phyloP scores from a whole-genome alignment of 2,888 invertebrate species.

The Griposia aprilina region DNA sequence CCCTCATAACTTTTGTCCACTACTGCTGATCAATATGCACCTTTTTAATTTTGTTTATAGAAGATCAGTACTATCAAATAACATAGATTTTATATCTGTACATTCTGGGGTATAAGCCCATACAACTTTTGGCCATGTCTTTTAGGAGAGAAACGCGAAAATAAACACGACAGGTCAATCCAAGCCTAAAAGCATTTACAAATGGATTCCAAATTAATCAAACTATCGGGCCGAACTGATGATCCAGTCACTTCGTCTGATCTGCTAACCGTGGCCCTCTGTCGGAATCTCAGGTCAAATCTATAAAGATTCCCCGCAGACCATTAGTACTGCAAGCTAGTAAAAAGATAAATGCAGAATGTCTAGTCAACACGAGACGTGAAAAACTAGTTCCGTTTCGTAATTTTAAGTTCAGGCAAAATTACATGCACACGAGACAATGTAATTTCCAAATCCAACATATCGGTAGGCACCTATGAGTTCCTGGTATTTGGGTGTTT shows the following conservation, averaged over 20 bases:
- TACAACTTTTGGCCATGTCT: too few relatives aligned
- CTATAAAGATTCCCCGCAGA: constrained; percentile 60
- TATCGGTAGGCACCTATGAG: background rate
- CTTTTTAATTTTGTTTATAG: too few relatives aligned
- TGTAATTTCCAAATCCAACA: background rate
- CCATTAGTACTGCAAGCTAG: constrained; percentile 44
- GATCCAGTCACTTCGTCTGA: constrained; percentile 23
- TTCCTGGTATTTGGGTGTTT: background rate
- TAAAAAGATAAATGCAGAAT: background rate
- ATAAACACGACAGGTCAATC: constrained; percentile 1
- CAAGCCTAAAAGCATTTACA: background rate
- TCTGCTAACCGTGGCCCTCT: constrained; percentile 20
- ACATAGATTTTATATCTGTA: too few relatives aligned
- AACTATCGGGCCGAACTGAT: constrained; percentile 9
- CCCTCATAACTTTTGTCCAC: too few relatives aligned
- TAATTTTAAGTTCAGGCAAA: background rate
- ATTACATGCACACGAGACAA: background rate
- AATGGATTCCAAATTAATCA: constrained; percentile 3
- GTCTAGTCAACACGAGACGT: background rate
- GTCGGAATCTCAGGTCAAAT: constrained; percentile 58
- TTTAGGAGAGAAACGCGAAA: background rate
- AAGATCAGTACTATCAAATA: too few relatives aligned
- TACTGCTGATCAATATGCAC: too few relatives aligned
- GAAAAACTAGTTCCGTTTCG: background rate
- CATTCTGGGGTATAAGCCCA: too few relatives aligned